phyloP scores from a whole-genome alignment of 1,140 invertebrate genomes.

The Leptinotarsa lineolata region DNA sequence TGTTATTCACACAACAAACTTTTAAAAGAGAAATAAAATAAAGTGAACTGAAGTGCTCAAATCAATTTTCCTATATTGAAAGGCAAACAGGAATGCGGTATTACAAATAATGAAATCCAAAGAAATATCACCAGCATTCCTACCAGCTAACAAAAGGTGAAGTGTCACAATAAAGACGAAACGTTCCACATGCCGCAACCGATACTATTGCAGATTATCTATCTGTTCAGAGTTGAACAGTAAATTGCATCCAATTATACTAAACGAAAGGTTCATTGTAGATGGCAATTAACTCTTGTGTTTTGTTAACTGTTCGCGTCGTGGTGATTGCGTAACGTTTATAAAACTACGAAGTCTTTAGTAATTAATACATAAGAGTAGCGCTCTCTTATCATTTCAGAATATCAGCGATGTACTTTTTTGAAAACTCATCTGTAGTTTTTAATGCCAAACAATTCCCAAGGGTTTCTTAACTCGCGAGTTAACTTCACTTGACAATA shows the following conservation, averaged over 20 bases:
- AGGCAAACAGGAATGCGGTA: too few species aligned
- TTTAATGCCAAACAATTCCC: not conserved
- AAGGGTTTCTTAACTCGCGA: too few species aligned
- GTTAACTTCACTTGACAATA: too few species aligned
- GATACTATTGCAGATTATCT: not conserved
- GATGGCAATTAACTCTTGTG: not conserved
- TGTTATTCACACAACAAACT: too few species aligned
- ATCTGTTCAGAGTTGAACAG: not conserved
- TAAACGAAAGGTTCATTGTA: not conserved
- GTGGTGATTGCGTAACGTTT: not conserved
- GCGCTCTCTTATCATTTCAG: not conserved
- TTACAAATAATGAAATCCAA: too few species aligned
- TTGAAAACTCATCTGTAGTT: not conserved
- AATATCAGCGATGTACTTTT: not conserved
- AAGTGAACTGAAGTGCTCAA: too few species aligned
- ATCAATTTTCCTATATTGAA: too few species aligned
- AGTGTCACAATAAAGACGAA: not conserved
- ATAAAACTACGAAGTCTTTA: not conserved
- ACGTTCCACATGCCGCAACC: not conserved
- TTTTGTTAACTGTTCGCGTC: not conserved
- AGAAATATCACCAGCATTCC: not conserved
- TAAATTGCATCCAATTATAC: slow-evolving; percentile 18
- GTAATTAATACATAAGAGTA: not conserved
- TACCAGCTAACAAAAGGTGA: not conserved
- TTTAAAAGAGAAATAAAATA: too few species aligned